Percentiles rank a stretch among this genome's conserved stretches.
phyloP scores from a whole-genome alignment of 2,113 vertebrate genomes.

The Dasyprocta punctata region DNA sequence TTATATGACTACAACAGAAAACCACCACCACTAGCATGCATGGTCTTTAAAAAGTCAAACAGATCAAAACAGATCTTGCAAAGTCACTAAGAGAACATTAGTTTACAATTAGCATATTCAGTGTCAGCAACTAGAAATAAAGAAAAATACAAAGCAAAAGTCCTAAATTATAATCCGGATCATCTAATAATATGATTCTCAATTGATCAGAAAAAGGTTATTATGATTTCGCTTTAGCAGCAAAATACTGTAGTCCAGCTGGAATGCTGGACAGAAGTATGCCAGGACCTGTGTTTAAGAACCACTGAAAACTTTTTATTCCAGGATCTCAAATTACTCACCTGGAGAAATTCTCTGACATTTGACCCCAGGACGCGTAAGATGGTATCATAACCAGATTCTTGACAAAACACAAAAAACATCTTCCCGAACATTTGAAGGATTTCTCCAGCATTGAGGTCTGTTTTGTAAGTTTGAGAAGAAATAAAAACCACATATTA shows the following conservation, averaged over 20 bases:
- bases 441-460: slow-evolving; percentile 97
- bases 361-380: slow-evolving; percentile 97
- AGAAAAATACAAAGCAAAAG: background rate
- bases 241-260: background rate
- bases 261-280: background rate
- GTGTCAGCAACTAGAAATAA: background rate
- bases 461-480: slow-evolving; percentile 84
- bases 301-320: background rate
- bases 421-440: slow-evolving; percentile 99
- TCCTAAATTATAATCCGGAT: background rate
- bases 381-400: slow-evolving; percentile 99
- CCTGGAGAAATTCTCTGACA: slow-evolving; percentile 98
- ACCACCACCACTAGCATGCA: background rate
- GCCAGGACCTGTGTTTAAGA: too few relatives aligned
- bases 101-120: background rate
- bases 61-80: background rate
- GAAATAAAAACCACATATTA: background rate
- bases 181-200: background rate
- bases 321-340: slow-evolving; percentile 79
- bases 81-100: background rate
- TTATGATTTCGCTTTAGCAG: background rate
- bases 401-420: slow-evolving; percentile 99
- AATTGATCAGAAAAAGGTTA: background rate
- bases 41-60: background rate
- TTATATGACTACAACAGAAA: background rate